Percentiles rank a stretch among this genome's conserved stretches.
Conservation (phyloP, 2,113 vertebrate species). For the Rhinolophus ferrumequinum region DNA sequence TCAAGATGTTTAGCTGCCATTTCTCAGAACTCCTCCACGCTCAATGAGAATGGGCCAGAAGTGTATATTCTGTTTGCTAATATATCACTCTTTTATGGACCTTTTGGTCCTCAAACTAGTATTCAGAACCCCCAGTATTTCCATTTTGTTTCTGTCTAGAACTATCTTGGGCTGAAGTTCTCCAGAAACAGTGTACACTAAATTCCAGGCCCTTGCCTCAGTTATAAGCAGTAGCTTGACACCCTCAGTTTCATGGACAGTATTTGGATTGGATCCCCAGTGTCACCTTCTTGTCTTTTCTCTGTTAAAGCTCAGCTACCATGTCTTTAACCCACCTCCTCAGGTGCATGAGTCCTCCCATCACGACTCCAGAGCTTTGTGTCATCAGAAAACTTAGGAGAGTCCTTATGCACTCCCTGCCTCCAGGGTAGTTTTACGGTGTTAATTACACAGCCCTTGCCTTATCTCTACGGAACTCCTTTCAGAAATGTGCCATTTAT, state of each 20-base stretch:
- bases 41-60: not conserved
- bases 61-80: not conserved
- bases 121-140: not conserved
- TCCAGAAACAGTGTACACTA: not conserved
- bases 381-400: not conserved
- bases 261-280: not conserved
- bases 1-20: not conserved
- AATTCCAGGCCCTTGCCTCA: not conserved
- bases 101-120: not conserved
- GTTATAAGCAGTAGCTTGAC: not conserved
- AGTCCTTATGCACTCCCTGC: not conserved
- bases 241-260: not conserved
- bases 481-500: slow-evolving; percentile 54
- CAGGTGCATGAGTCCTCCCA: not conserved
- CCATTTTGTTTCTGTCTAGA: not conserved
- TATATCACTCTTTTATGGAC: not conserved
- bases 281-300: not conserved
- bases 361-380: not conserved
- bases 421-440: not conserved
- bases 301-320: not conserved
- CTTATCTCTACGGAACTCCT: slow-evolving; percentile 53
- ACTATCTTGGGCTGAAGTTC: not conserved
- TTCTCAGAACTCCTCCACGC: not conserved
- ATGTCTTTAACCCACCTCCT: not conserved
- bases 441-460: slow-evolving; percentile 66